Base-by-base conservation (phyloP, 1,140 invertebrate species). In the Zaprionus vittiger region DNA sequence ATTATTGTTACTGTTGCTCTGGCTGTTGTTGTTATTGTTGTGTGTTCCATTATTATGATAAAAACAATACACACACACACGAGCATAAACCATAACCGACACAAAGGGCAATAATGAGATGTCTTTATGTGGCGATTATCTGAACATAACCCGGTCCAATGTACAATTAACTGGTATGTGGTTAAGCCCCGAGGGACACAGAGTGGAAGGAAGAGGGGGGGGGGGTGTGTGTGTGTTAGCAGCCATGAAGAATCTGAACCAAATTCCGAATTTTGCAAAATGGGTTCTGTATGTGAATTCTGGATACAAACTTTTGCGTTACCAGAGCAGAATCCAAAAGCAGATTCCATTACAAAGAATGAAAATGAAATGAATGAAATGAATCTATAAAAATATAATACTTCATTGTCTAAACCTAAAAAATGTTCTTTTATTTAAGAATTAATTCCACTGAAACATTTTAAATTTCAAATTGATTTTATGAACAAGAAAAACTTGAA, bases 121-220 rank as follows among this genome's bases (percentile, higher is more conserved):
- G 71, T 85, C 85, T 90, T 90, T 90, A 90, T 90, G 85, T 75
- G 81, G 75, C 77, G 85, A 90, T 90, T 90, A 90, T 90, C 85
- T 78, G 73, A 65, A 70, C 82, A 90, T 85, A 85, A 85, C 76
- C 73, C 57, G 62, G 66, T 24, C 66, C 73, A 81, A 85, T 81
- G 84, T 61, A 79, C 85, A 90, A 90, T 90, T 90, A 90, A 90
- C 80, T 66, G 54, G 60, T 56, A 62, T 80, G 64, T 54, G 80
- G 56, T 68, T 77, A 60, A 38, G 31, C 7, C 38, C 59, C 38
- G 37, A 55, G 72, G 65, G 31, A 41, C 7, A 14, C 0, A 14
- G 5, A 28, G 7, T 15, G 24, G 34, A 1, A 7, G 47, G 9
- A n/a, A 0, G 31, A 3, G 31, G 7, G 31, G 9, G 2, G 31